Evolutionary conservation across 2,888 invertebrate genomes (phyloP), one percentile per base, ranked within the genome.

Genomic region (Cetonia aurata): DNA sequence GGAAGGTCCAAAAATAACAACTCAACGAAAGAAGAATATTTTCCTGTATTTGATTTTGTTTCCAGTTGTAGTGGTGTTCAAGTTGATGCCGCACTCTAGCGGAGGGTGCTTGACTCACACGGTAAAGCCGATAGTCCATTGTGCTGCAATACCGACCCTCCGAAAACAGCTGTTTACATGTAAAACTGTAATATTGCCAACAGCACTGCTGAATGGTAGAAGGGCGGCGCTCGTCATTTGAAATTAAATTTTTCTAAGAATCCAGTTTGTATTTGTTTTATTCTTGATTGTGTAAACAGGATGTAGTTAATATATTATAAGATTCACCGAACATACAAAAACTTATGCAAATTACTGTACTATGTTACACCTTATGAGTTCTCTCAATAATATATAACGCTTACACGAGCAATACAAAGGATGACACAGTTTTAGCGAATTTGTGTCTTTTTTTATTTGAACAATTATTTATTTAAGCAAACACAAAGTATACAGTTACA

Each of bases 51-150:
- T 56, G 44, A 62, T 66, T 53, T 70, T 67, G 41, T 69, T 33
- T 66, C 66, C 44, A 69, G n/a, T 15, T 50, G 1, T 25, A 25
- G 44, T 69, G 44, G 33, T 25, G 53, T 53, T 69, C 62, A 66
- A 70, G 70, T 48, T 50, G 71, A 60, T 60, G 67, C 48, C 67
- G 71, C 67, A 55, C 71, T 71, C 71, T 71, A 71, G 67, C 71
- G 71, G 71, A 71, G 71, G 53, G 71, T 71, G 68, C 71, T 71
- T 62, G 71, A 71, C 60, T 71, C 53, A 66, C 66, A 17, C 52
- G 53, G 67, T 55, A 71, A 71, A 71, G 52, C 55, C 71, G 68
- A 71, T 55, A 66, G 52, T 50, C 71, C 67, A 71, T 67, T 67
- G 71, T 68, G 59, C 71, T 71, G 41, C 68, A 68, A 52, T 71